Evolutionary conservation across 1,140 invertebrate species (phyloP), one percentile per base, ranked within the genome.

Genomic region (Bombus balteatus): DNA sequence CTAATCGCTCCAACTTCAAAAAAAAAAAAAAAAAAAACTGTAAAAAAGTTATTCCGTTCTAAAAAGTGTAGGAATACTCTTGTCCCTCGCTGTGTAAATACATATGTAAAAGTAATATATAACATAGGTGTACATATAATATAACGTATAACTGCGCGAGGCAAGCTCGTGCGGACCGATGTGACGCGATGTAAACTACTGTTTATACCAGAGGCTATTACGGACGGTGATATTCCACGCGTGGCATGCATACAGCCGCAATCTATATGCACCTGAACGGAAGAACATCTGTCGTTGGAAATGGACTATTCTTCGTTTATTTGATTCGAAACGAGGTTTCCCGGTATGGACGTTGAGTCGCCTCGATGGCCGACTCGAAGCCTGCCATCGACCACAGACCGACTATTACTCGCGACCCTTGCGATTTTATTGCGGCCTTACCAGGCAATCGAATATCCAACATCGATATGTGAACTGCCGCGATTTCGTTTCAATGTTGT

Each of bases 241-340:
- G 39, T 43, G 71, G 10, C 4, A 25, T 22, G 41, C 37, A 75
- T 3, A 3, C 32, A 9, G 13, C 65, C 22, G 37, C 65, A 28
- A 39, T 28, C 22, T 59, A 65, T 41, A 43, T 47, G 37, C 80
- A 41, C 10, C 32, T n/a, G 32, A 34, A 59, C 39, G 8, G 28
- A 13, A n/a, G 32, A 72, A 65, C 32, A 68, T 39, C 57, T 74
- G 65, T 39, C 75, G 12, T 70, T 59, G 37, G 34, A 43, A 86
- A 75, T 41, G 53, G 62, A 70, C 68, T 78, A 76, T 77, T 78
- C 15, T 68, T 65, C 68, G 57, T 86, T 86, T 66, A 87, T 80
- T 87, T 37, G 71, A 86, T 89, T 62, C 47, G 43, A 83, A 89
- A 83, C 65, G 59, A 86, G 65, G 43, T 37, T 71, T 41, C 1